Evolutionary conservation across 1,140 invertebrate genomes (phyloP), one percentile per base, ranked within the genome.

Genomic region (Catajapyx aquilonaris): DNA sequence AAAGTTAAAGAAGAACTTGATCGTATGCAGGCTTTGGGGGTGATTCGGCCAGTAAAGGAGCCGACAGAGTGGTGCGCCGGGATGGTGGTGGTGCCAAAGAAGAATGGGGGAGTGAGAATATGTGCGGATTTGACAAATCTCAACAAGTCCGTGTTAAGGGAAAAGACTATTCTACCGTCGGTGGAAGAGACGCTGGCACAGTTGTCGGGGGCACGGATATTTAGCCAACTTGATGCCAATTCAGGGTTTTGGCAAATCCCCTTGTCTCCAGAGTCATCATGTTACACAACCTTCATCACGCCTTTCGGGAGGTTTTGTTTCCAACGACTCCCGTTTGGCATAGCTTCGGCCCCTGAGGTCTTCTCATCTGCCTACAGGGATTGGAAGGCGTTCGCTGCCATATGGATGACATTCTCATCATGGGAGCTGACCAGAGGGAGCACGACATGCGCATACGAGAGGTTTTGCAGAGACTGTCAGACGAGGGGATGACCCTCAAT

Each of bases 231-330:
- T 7, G 52, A 57, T 40, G 41, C 48, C 2, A 47, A 45, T 32
- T 40, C 47, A 17, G 54, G 54, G 11, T 55, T 52, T 44, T 56
- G 49, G 46, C 48, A 47, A 22, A 25, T 54, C 5, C 30, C 41
- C 5, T 40, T 54, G 4, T 15, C n/a, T 5, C 16, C 33, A 18
- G 34, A 31, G 17, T 35, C 39, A n/a, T 39, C 34, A 20, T 46
- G 47, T 30, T 34, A 45, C 2, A 44, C 42, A 7, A 50, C 47
- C 0, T 44, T 48, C 35, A 50, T 46, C 20, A 47, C 38, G 2
- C 46, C 45, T 16, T 49, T 45, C 48, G 49, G 44, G 1, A 20
- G 45, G n/a, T 40, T 20, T 30, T 36, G 37, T 25, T 35, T 40
- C 36, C 18, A 35, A 31, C 22, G 46, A 34, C 46, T 21, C 46